Base-by-base conservation (phyloP, 2,888 invertebrate genomes). In the Drosophila histrio region DNA sequence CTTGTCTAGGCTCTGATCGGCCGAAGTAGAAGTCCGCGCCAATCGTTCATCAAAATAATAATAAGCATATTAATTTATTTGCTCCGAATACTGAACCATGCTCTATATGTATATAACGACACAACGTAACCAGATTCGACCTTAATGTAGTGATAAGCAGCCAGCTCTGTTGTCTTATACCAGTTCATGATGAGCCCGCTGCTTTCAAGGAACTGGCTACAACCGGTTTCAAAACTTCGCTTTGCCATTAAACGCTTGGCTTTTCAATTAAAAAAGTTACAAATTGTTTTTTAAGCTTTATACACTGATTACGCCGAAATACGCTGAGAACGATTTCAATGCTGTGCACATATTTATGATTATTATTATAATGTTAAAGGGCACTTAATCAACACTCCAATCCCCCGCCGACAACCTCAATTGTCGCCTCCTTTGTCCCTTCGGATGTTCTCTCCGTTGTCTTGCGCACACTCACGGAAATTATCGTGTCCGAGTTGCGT, bases 111-210 rank as follows among this genome's bases (percentile, higher is more conserved):
- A 76, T 66, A 43, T 53, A 70, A 15, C 44, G 13, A 39, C 52
- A 39, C 47, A 71, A 46, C 60, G 61, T 77, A 72, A 75, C 74
- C 73, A 73, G 66, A 64, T 71, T 69, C 74, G 87, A 87, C 88
- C 87, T 87, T 88, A 88, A 74, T 77, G 52, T 30, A 44, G 66
- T 86, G 90, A 90, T 90, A 89, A 88, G n/a, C 21, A 24, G 9
- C 47, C 46, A 32, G 50, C 56, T 43, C 59, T 59, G 71, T 61
- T 67, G 63, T 53, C 41, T 26, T 57, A 63, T 71, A 67, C 87
- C 80, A 81, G 77, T 79, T 86, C 65, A 59, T 22, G 47, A 72
- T 71, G 74, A 47, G 49, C 59, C 38, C 54, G 50, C 21, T 60
- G 68, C 57, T 70, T 26, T 59, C 36, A 36, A 1, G 30, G 8